Conservation (phyloP, 2,888 invertebrate genomes). For the Coelogynopora nodosa region DNA sequence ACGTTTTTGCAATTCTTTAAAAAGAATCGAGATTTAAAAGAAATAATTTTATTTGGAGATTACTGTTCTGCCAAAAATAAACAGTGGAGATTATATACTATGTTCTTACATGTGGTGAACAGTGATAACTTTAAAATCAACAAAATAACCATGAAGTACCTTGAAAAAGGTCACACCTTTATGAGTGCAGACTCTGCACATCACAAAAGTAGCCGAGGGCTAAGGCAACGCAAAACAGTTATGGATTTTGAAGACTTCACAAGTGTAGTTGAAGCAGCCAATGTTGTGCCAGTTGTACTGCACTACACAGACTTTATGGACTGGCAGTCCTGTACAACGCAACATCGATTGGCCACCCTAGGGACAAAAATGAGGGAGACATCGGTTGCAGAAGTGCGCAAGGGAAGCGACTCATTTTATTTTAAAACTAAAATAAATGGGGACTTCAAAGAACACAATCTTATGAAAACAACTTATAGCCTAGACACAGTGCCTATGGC, state of each 20-base stretch:
- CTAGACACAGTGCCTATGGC: background rate
- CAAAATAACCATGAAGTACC: slow-evolving; percentile 37
- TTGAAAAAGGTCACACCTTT: slow-evolving; percentile 38
- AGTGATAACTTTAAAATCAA: background rate
- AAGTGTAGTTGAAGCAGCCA: background rate
- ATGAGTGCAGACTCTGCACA: slow-evolving; percentile 36
- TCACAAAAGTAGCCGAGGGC: background rate
- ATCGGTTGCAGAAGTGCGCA: background rate
- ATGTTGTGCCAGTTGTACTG: background rate
- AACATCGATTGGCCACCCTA: background rate
- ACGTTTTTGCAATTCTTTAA: background rate
- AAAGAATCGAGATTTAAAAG: background rate
- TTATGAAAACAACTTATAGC: background rate
- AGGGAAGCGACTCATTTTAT: background rate
- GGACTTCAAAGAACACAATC: background rate
- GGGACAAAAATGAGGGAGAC: background rate
- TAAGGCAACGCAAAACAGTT: background rate
- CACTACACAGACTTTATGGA: background rate
- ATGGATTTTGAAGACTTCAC: slow-evolving; percentile 32
- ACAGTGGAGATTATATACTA: background rate
- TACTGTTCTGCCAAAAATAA: background rate
- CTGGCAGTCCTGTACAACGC: background rate
- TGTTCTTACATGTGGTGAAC: background rate
- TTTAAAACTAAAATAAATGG: background rate
- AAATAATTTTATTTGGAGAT: background rate